These are phyloP conservation scores for Sphaeramia orbicularis DNA, from an alignment of 2,797 vertebrate genomes.

Conservation along the genomic window DNA sequence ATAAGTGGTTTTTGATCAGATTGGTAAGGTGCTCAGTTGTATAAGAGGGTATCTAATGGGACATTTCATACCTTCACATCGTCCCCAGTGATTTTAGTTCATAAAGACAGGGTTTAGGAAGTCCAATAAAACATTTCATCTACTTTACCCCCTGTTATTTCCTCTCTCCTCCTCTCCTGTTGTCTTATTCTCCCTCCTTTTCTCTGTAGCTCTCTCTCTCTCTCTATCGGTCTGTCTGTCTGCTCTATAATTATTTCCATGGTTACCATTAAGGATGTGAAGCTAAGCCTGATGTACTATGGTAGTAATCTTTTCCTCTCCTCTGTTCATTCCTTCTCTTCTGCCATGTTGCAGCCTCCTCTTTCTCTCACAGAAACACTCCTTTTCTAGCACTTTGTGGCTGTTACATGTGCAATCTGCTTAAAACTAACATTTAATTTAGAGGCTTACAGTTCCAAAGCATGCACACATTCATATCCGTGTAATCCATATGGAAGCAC, in stretches of 20 bases:
- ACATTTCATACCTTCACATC: constrained; percentile 3
- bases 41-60: too few species aligned
- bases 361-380: background rate
- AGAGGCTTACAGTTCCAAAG: constrained; percentile 20
- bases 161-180: constrained; percentile 30
- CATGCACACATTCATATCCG: constrained; percentile 5
- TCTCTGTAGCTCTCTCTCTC: constrained; percentile 56
- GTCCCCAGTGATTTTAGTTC: background rate
- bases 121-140: constrained; percentile 56
- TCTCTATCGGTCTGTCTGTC: constrained; percentile 73
- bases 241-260: constrained; percentile 90
- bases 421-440: constrained; percentile 47
- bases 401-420: constrained; percentile 40
- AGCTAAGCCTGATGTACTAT: constrained; percentile 81
- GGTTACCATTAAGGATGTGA: constrained; percentile 87
- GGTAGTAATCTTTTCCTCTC: constrained; percentile 77
- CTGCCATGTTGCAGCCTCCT: constrained; percentile 46
- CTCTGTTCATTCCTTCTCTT: constrained; percentile 58
- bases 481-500: constrained; percentile 45
- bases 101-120: constrained; percentile 33
- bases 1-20: background rate
- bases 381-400: constrained; percentile 16
- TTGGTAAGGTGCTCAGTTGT: background rate
- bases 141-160: constrained; percentile 50
- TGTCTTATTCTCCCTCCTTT: constrained; percentile 26